Percentiles rank a stretch among this genome's conserved stretches.
Conservation (phyloP, 2,113 vertebrate species). For the Myxocyprinus asiaticus region DNA sequence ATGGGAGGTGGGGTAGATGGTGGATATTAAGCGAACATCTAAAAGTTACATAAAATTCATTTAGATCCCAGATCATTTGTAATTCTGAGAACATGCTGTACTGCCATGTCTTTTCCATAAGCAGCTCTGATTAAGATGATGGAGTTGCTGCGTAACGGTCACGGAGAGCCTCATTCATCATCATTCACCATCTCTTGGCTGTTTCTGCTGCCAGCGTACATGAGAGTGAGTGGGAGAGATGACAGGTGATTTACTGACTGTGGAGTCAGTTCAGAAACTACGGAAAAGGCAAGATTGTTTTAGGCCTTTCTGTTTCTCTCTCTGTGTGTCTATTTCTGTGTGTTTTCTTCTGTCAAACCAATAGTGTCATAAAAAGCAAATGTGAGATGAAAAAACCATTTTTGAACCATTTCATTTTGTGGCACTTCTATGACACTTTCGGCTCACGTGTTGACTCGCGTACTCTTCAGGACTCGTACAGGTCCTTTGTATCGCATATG, state of each 20-base stretch:
- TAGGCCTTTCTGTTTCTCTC: background rate
- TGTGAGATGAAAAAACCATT: no score
- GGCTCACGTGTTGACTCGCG: no score
- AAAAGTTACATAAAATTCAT: background rate
- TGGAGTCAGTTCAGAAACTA: slow-evolving; percentile 7
- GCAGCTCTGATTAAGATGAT: slow-evolving; percentile 30
- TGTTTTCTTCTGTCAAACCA: no score
- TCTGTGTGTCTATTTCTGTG: no score
- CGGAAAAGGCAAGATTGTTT: background rate
- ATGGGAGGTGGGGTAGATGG: no score
- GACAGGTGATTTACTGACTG: slow-evolving; percentile 19
- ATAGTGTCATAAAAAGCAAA: no score
- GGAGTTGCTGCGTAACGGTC: slow-evolving; percentile 21
- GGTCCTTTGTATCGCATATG: no score
- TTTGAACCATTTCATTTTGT: no score
- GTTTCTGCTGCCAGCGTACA: slow-evolving; percentile 15
- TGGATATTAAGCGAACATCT: background rate
- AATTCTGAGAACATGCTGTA: slow-evolving; percentile 27
- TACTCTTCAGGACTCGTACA: no score
- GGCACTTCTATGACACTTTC: no score
- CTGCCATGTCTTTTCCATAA: slow-evolving; percentile 26
- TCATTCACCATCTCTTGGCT: slow-evolving; percentile 23
- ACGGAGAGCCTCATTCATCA: slow-evolving; percentile 39
- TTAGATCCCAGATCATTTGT: background rate
- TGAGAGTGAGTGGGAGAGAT: slow-evolving; percentile 5